Conservation (phyloP, 2,797 vertebrate genomes). For the Menidia menidia region DNA sequence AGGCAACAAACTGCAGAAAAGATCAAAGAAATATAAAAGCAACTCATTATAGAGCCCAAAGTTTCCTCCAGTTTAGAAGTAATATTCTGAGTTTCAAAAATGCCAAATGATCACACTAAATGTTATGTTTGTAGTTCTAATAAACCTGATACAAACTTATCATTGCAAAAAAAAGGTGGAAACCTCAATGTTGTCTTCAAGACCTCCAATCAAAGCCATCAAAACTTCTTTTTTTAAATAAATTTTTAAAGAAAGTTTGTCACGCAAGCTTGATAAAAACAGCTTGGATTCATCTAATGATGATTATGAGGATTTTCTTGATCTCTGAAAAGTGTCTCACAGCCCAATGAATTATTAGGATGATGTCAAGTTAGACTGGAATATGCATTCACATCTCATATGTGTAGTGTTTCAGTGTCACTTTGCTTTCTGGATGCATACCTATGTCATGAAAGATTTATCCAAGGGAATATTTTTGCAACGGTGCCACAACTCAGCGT, state of each 20-base stretch:
- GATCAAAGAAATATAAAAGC: too few relatives aligned
- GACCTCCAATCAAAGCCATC: not conserved
- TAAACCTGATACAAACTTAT: not conserved
- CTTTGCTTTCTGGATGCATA: not conserved
- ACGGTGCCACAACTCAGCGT: not conserved
- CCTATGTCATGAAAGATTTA: not conserved
- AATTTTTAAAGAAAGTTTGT: not conserved
- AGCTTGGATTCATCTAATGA: not conserved
- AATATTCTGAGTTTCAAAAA: not conserved
- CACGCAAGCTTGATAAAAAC: not conserved
- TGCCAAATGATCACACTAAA: not conserved
- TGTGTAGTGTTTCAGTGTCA: not conserved
- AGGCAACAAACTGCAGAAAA: too few relatives aligned
- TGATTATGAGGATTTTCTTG: not conserved
- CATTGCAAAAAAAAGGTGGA: not conserved
- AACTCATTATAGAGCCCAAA: too few relatives aligned
- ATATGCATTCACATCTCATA: not conserved
- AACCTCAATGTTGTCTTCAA: not conserved
- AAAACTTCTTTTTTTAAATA: not conserved
- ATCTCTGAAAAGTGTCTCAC: not conserved
- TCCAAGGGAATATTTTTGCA: slow-evolving; percentile 2
- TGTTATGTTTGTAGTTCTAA: not conserved
- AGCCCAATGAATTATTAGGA: not conserved
- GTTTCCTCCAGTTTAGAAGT: not conserved
- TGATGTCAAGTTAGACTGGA: not conserved